Percentiles rank a stretch among this genome's conserved stretches.
Conservation (phyloP, 2,888 invertebrate species). For the Odontocolon sp. region DNA sequence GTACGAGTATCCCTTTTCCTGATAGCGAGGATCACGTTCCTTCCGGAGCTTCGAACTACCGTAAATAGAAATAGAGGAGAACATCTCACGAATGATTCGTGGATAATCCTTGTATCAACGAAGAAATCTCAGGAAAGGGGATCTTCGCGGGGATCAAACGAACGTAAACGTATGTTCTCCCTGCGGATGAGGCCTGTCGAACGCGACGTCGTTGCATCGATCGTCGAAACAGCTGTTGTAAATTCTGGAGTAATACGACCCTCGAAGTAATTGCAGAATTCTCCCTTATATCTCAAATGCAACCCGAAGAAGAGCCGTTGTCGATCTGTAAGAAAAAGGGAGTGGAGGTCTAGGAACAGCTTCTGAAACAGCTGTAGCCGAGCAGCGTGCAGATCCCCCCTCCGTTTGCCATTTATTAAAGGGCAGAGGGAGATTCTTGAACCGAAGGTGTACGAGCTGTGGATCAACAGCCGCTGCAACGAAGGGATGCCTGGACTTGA, state of each 20-base stretch:
- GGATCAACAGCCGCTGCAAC: not conserved
- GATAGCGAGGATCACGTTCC: not conserved
- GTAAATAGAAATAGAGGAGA: no score
- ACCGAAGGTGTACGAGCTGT: no score
- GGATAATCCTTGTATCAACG: not conserved
- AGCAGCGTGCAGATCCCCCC: not conserved
- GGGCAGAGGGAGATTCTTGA: not conserved
- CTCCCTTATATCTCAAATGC: not conserved
- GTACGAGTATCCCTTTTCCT: no score
- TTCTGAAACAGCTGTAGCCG: not conserved
- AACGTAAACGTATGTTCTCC: not conserved
- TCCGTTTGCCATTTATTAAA: constrained; percentile 11
- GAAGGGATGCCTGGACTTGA: constrained; percentile 5
- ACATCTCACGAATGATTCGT: not conserved
- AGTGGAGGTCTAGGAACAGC: not conserved
- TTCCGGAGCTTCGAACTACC: no score
- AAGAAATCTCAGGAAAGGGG: not conserved
- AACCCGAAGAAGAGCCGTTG: not conserved
- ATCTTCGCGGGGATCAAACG: not conserved
- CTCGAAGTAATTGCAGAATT: not conserved
- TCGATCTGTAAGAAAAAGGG: no score
- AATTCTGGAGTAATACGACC: not conserved
- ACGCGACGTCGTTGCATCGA: not conserved
- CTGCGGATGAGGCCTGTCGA: not conserved
- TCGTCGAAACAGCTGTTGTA: not conserved